phyloP scores from a whole-genome alignment of 64 coral and sea anemone species.

The Pachyseris speciosa region DNA sequence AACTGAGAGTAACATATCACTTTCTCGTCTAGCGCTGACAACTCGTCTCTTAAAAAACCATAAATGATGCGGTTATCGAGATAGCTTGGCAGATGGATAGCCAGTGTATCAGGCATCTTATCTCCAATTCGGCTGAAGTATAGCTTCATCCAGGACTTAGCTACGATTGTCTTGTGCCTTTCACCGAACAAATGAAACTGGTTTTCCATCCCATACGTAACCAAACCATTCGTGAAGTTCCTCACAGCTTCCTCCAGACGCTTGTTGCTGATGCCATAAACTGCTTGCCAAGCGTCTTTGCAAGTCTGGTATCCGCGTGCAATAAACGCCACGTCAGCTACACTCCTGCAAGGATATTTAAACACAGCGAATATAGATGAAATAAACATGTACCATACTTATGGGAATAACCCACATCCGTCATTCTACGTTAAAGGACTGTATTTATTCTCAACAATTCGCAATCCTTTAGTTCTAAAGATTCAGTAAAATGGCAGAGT shows the following conservation, averaged over 20 bases:
- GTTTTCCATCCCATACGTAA: neutral
- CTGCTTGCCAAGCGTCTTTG: neutral
- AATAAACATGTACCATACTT: too few relatives aligned
- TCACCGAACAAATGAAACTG: too few relatives aligned
- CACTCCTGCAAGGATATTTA: too few relatives aligned
- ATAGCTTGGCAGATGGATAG: too few relatives aligned
- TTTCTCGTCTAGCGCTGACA: neutral
- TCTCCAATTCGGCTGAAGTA: neutral
- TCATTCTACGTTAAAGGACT: too few relatives aligned
- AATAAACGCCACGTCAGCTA: neutral
- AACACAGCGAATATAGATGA: too few relatives aligned
- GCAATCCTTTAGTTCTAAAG: too few relatives aligned
- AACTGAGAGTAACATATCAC: neutral
- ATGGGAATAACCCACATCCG: too few relatives aligned
- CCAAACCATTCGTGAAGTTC: neutral
- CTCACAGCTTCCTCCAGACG: neutral
- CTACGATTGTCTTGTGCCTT: neutral
- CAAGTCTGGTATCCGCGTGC: neutral
- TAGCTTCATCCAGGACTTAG: constrained; percentile 2
- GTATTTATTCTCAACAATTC: too few relatives aligned
- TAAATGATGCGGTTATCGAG: neutral
- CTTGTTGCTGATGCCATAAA: too few relatives aligned
- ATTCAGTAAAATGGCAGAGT: too few relatives aligned
- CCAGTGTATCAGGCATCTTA: too few relatives aligned
- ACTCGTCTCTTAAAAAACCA: neutral